These are phyloP conservation scores for Ataeniobius toweri DNA, from an alignment of 2,797 vertebrate genomes.

Conservation along the genomic window DNA sequence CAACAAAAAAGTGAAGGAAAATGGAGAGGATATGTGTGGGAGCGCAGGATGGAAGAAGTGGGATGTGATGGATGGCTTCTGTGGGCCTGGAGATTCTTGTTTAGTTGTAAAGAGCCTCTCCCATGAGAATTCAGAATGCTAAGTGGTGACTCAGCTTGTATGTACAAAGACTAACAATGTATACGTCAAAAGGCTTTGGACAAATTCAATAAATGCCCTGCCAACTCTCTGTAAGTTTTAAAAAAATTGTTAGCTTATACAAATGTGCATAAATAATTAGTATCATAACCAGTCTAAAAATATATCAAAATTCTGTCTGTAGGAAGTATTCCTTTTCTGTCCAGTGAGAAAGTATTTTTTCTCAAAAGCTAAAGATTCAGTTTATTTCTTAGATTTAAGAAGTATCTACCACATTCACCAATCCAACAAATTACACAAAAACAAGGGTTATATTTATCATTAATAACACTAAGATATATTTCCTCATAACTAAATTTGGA, in stretches of 20 bases:
- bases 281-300: not conserved
- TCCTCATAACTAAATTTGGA: not conserved
- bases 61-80: conserved; percentile 48
- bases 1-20: conserved; percentile 45
- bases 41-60: conserved; percentile 42
- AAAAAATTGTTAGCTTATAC: not conserved
- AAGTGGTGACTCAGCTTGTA: conserved; percentile 26
- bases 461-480: not conserved
- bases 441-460: not conserved
- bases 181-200: not conserved
- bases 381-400: too few species aligned
- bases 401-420: too few species aligned
- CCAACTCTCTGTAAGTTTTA: not conserved
- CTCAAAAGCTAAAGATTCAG: not conserved
- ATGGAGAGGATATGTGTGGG: conserved; percentile 51
- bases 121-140: conserved; percentile 3
- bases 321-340: too few species aligned
- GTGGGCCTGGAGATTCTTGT: conserved; percentile 26
- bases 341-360: not conserved
- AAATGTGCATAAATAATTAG: too few species aligned
- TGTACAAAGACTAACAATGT: not conserved
- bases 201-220: not conserved
- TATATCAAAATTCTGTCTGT: not conserved
- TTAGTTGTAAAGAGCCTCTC: conserved; percentile 31
- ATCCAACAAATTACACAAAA: not conserved